phyloP scores from a whole-genome alignment of 1,140 invertebrate species.

The Psix sp. region DNA sequence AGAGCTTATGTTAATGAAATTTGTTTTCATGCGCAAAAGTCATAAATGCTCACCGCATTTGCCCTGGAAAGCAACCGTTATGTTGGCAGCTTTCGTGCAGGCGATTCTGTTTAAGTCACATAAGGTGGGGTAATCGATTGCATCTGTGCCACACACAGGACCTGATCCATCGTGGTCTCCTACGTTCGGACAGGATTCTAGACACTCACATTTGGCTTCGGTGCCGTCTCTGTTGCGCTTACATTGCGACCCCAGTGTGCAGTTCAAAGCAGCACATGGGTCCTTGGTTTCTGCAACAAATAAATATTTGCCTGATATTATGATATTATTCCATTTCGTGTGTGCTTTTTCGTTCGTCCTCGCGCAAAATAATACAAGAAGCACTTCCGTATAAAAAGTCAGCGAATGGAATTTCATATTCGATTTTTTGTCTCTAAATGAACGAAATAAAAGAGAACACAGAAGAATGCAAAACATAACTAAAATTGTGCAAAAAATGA shows the following conservation, averaged over 20 bases:
- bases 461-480: constrained; percentile 3
- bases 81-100: constrained; percentile 84
- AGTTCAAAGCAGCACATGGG: constrained; percentile 85
- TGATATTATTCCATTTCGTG: not conserved
- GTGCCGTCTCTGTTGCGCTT: constrained; percentile 85
- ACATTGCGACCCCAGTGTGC: constrained; percentile 86
- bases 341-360: too few species aligned
- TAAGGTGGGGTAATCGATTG: constrained; percentile 84
- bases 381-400: too few species aligned
- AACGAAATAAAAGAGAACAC: not conserved
- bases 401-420: too few species aligned
- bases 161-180: constrained; percentile 87
- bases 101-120: constrained; percentile 89
- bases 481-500: not conserved
- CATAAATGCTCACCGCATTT: constrained; percentile 88
- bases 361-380: too few species aligned
- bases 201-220: constrained; percentile 85
- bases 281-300: constrained; percentile 84
- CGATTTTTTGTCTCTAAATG: not conserved
- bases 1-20: too few species aligned
- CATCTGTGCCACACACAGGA: constrained; percentile 86
- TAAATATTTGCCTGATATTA: constrained; percentile 12
- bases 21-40: constrained; percentile 4
- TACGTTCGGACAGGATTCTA: constrained; percentile 85
- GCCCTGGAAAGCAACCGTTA: constrained; percentile 90